Conservation (phyloP, 53 echinoderm and acorn worm genomes). For the Zoroaster sp. region DNA sequence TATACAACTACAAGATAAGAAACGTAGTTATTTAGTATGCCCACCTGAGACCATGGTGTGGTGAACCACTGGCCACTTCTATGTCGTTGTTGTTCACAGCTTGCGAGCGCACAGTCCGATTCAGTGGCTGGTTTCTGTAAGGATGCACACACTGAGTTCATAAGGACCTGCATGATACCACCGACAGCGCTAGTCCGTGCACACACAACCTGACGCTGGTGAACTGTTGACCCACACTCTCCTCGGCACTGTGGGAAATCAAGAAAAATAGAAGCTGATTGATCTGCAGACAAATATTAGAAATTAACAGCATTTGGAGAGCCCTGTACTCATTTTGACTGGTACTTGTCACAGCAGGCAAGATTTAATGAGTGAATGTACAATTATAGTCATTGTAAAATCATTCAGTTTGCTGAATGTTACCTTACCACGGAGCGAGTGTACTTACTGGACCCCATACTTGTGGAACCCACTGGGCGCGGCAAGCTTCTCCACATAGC, state of each 20-base stretch:
- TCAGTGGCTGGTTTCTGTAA: constrained; percentile 6
- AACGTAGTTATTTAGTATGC: too few species aligned
- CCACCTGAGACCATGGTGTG: constrained; percentile 78
- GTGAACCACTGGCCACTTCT: constrained; percentile 68
- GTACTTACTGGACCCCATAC: constrained; percentile 65
- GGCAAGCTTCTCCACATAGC: constrained; percentile 66
- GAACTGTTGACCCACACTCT: constrained; percentile 25
- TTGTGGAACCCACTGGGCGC: constrained; percentile 75
- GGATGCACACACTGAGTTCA: constrained; percentile 1
- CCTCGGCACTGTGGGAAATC: constrained; percentile 40
- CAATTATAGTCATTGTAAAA: too few species aligned
- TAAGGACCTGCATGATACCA: constrained; percentile 35
- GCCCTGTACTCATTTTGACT: too few species aligned
- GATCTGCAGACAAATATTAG: too few species aligned
- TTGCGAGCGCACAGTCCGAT: not conserved
- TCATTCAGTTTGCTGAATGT: too few species aligned
- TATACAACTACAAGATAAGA: too few species aligned
- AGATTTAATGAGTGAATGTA: too few species aligned
- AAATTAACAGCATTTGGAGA: too few species aligned
- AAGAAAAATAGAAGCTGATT: too few species aligned
- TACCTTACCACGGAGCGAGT: not conserved
- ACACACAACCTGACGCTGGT: constrained; percentile 24
- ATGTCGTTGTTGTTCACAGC: not conserved
- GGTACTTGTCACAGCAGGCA: too few species aligned
- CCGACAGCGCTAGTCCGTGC: not conserved